Base-by-base conservation (phyloP, 2,888 invertebrate species). In the Rhagium mordax region DNA sequence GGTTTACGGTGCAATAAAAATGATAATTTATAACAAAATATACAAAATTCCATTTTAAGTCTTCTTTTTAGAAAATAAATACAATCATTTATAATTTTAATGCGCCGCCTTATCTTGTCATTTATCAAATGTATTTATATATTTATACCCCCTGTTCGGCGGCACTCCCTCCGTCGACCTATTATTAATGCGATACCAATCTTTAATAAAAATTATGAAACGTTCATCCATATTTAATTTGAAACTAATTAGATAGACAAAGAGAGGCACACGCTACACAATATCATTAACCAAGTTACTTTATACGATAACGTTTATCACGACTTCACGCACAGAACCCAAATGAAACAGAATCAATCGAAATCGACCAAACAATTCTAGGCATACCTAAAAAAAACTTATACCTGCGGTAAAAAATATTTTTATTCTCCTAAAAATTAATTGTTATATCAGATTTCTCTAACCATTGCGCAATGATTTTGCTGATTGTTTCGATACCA, bases 11-110 rank as follows among this genome's bases (percentile, higher is more conserved):
- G 85, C 85, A 86, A 86, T 87, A 87, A 87, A 88, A 87, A 86
- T 85, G 86, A 86, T 86, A 87, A 87, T 88, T 88, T 87, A 87
- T 87, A 87, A 87, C 87, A 87, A 87, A 87, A 87, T 87, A 86
- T 86, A 85, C 85, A 85, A 86, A 86, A 86, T 86, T 81, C 81
- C 80, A 79, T 82, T 82, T 76, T 76, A 77, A 77, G 71, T 70
- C 77, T 76, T 78, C 74, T 73, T 73, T 74, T 66, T 78, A 71
- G 72, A 78, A 79, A 82, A 82, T 83, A 83, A 83, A 84, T 82
- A 82, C 78, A 81, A 82, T 79, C 81, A 82, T 83, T 84, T 83
- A 81, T 82, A 82, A 83, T 81, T 81, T 83, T 83, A 84, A 83
- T 84, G 80, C 65, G 80, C 71, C 74, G 67, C 74, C 76, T 78